These are phyloP conservation scores for Lomographa bimaculata DNA, from an alignment of 2,888 invertebrate genomes.

Conservation along the genomic window DNA sequence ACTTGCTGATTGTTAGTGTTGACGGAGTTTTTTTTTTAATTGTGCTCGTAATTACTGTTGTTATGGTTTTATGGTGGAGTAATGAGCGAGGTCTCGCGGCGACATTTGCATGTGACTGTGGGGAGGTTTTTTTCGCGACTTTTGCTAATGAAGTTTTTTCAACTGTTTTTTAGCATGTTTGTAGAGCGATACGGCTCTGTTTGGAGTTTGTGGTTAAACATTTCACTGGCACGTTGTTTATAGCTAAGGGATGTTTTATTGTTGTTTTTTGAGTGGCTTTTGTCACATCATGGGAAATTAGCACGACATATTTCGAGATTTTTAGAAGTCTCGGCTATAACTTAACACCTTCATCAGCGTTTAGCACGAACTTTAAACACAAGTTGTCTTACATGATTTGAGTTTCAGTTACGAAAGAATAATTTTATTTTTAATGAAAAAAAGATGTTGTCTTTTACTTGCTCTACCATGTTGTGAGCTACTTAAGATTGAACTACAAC, in stretches of 20 bases:
- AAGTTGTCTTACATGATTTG: too few species aligned
- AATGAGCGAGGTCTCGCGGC: slow-evolving; percentile 73
- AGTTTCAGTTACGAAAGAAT: too few species aligned
- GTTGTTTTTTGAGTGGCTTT: slow-evolving; percentile 61
- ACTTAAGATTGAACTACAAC: not conserved
- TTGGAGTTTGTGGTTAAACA: slow-evolving; percentile 77
- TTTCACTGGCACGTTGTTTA: slow-evolving; percentile 75
- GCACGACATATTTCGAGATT: slow-evolving; percentile 35
- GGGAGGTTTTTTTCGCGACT: slow-evolving; percentile 68
- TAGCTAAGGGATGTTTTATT: slow-evolving; percentile 68
- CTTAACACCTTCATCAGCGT: slow-evolving; percentile 3
- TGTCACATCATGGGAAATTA: slow-evolving; percentile 49
- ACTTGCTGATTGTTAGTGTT: slow-evolving; percentile 70
- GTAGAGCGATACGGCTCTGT: slow-evolving; percentile 70
- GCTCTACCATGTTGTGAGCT: not conserved
- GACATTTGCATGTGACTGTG: slow-evolving; percentile 80
- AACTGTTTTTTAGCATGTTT: slow-evolving; percentile 63
- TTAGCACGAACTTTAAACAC: slow-evolving; percentile 10
- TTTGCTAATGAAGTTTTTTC: slow-evolving; percentile 76
- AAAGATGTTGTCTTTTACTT: too few species aligned
- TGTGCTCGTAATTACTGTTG: slow-evolving; percentile 77
- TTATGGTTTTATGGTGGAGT: slow-evolving; percentile 77
- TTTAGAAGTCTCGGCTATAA: slow-evolving; percentile 11
- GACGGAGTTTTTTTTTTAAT: slow-evolving; percentile 79
- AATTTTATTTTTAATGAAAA: too few species aligned